phyloP scores from a whole-genome alignment of 2,797 vertebrate genomes.

The Cryptoprocta ferox region DNA sequence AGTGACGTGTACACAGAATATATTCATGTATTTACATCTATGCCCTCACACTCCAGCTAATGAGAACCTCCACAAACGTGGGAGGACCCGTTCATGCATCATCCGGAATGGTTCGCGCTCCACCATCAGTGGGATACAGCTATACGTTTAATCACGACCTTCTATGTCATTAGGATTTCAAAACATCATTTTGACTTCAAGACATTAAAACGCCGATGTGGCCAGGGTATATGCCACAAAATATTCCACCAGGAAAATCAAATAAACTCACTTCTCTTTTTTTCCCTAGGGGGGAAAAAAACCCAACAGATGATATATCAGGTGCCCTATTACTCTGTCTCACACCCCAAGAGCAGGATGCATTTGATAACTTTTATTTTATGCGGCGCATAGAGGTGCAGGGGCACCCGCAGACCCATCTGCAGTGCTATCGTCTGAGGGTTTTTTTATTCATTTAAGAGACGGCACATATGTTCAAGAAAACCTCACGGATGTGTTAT shows the following conservation, averaged over 20 bases:
- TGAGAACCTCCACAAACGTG: background rate
- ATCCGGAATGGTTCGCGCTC: background rate
- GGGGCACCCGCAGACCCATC: slow-evolving; percentile 33
- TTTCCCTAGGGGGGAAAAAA: background rate
- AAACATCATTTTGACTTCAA: background rate
- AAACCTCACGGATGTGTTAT: background rate
- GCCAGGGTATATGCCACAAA: background rate
- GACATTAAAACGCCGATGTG: slow-evolving; percentile 43
- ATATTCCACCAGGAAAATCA: background rate
- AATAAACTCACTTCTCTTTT: background rate
- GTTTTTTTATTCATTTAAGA: background rate
- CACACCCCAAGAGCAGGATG: background rate
- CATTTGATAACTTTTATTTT: background rate
- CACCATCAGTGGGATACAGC: background rate
- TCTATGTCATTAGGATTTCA: background rate
- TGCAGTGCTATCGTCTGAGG: slow-evolving; percentile 65
- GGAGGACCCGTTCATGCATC: background rate
- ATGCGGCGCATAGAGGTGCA: background rate
- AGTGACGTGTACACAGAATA: background rate
- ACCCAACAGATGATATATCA: background rate
- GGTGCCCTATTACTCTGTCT: background rate
- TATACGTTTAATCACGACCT: background rate
- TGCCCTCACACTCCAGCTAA: background rate
- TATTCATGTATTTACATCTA: background rate
- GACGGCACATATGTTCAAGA: background rate